Evolutionary conservation across 2,888 invertebrate genomes (phyloP), one percentile per base, ranked within the genome.

Genomic region (Eilema sororculum): DNA sequence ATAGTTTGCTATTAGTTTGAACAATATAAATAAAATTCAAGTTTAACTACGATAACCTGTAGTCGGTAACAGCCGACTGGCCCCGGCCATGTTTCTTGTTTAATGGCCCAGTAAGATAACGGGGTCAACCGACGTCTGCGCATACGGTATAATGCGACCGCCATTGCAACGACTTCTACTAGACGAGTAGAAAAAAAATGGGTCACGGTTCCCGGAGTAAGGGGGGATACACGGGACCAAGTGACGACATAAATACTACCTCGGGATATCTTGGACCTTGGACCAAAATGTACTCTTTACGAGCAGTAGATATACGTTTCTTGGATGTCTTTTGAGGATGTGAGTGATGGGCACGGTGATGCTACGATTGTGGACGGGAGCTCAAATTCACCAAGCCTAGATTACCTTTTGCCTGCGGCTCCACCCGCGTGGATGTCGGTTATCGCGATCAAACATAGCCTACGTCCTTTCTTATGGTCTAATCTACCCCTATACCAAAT

Each of bases 61-160:
- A 60, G 71, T 65, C 64, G 52, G n/a, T 52, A 52, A 61, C 69
- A 66, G 61, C 59, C 61, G 25, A 57, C 41, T 22, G 62, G 72
- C 71, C 58, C n/a, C n/a, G 66, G 70, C 69, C 76, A 73, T 83
- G 75, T 74, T 74, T 80, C 67, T 52, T 76, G 75, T 78, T 83
- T 74, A 78, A 77, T 83, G 77, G 76, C 74, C 71, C 76, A 73
- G 73, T 71, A 72, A 30, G 60, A 75, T 66, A 76, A 70, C 77
- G 84, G 80, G 84, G 80, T 74, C 80, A 79, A 63, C 30, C 67
- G 70, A 77, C 75, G 79, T 76, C 69, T 68, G 75, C 73, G 70
- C 77, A 64, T 67, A 62, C 60, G 33, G 12, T 62, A 20, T 28
- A 74, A 75, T 20, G 63, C 65, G 30, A 61, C 69, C 46, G 66